Base-by-base conservation (phyloP, 2,113 vertebrate genomes). In the Erythrolamprus reginae region DNA sequence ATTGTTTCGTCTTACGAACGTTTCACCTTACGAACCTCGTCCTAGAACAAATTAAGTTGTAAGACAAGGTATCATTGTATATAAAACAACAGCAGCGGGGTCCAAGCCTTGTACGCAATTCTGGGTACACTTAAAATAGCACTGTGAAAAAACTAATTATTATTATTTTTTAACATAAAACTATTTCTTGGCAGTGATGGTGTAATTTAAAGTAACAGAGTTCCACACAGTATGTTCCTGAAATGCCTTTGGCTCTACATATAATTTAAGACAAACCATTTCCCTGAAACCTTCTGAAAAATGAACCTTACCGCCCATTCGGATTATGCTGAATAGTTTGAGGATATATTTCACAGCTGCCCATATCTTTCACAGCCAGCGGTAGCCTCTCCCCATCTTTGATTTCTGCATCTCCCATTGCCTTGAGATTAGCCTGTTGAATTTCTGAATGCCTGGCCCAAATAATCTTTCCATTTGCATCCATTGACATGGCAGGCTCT, bases 401-500 rank as follows among this genome's bases (percentile, higher is more conserved):
- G 94, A 99, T 99, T 96, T 99, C 99, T 2, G 99, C 95, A 92
- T 99, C 99, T 6, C 98, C 99, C 99, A 99, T 99, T n/a, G 99
- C 99, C 96, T 99, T 99, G 90, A 99, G 96, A 95, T 99, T 99
- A 70, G 99, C 99, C 95, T 99, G 99, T 28, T 99, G 99, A 48
- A 99, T 97, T 96, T 99, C 99, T 0, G 99, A 99, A 96, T 99
- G 99, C 89, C 98, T 99, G 91, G 99, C 99, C 99, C 99, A 99
- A 95, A 99, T 99, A 56, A 99, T 99, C 97, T 99, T 99, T 77
- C 99, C 99, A 89, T 98, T 99, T 90, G 98, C 97, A 96, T 99
- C 99, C 99, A 99, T 99, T 91, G 99, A 99, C 99, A 99, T 99
- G 93, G 99, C 99, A 28, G 99, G 99, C 90, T 99, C 99, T 94